A percentile compares a stretch with the other conserved stretches of the same genome.
These are phyloP conservation scores for Steinernema khuongi DNA, from an alignment of 1,140 invertebrate genomes.

Conservation along the genomic window DNA sequence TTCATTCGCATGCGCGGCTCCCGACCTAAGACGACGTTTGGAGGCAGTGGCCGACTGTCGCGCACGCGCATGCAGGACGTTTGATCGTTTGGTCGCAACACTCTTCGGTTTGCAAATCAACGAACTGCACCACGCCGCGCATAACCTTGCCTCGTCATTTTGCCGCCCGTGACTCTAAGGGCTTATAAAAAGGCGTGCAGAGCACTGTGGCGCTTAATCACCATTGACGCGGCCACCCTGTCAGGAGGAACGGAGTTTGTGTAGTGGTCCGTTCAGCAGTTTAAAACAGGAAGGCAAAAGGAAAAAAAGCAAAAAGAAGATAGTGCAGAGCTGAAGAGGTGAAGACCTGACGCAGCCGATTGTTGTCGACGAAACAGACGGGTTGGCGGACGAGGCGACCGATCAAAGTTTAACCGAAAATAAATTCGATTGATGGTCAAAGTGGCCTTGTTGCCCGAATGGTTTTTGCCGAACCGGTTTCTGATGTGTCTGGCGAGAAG, in stretches of 20 bases:
- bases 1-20: neutral
- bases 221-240: too few relatives aligned
- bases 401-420: slow-evolving; percentile 10
- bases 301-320: too few relatives aligned
- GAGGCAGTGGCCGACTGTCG: neutral
- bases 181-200: neutral
- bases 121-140: neutral
- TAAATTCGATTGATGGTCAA: neutral
- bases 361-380: too few relatives aligned
- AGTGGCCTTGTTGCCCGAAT: neutral
- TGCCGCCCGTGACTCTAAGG: neutral
- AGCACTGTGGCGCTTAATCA: neutral
- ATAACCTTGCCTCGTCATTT: neutral
- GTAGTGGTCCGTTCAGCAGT: too few relatives aligned
- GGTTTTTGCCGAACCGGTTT: neutral
- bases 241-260: too few relatives aligned
- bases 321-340: neutral
- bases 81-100: slow-evolving; percentile 7
- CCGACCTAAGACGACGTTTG: neutral
- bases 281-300: too few relatives aligned
- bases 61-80: neutral
- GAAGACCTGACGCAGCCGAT: neutral
- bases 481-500: too few relatives aligned
- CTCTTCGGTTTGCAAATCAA: neutral
- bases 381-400: neutral